Base-by-base conservation (phyloP, 2,888 invertebrate genomes). In the Deilephila elpenor region DNA sequence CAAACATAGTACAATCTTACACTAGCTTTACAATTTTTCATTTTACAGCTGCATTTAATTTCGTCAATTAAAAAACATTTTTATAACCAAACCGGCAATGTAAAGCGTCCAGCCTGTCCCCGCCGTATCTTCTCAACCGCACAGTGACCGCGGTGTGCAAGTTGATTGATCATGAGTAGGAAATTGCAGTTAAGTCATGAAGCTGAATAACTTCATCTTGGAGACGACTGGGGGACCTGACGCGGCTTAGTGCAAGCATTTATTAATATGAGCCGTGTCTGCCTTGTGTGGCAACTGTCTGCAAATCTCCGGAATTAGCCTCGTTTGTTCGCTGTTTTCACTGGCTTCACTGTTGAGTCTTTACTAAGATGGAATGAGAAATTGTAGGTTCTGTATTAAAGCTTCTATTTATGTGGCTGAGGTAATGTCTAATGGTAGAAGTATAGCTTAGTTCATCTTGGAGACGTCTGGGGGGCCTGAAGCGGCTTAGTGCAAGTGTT, bases 141-240 rank as follows among this genome's bases (percentile, higher is more conserved):
- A 67, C 14, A 20, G 67, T 67, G 53, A 61, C 72, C 72, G 62
- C 73, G 72, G 79, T 56, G 79, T 79, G 73, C 77, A 76, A 77
- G 77, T 81, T 84, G 85, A 86, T 86, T 84, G 83, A 86, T 86
- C 78, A 79, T 82, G 78, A 79, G 82, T 76, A 78, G 78, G 80
- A 83, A 81, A 81, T 82, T 80, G 82, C 81, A 81, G 79, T 82
- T 78, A 80, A 82, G 82, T 81, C 81, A 80, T 79, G 80, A 80
- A 76, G 67, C 77, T 77, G 79, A 76, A 78, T 72, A 78, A 78
- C 75, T 80, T 74, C 76, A 75, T 82, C 79, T 80, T 79, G 78
- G 77, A 37, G 67, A 67, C 67, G 51, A 25, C 67, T 25, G 51
- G 29, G 20, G 34, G 25, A 14, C 44, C 6, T 67, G 67, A 25